phyloP scores from a whole-genome alignment of 2,797 vertebrate species.

The Falco naumanni region DNA sequence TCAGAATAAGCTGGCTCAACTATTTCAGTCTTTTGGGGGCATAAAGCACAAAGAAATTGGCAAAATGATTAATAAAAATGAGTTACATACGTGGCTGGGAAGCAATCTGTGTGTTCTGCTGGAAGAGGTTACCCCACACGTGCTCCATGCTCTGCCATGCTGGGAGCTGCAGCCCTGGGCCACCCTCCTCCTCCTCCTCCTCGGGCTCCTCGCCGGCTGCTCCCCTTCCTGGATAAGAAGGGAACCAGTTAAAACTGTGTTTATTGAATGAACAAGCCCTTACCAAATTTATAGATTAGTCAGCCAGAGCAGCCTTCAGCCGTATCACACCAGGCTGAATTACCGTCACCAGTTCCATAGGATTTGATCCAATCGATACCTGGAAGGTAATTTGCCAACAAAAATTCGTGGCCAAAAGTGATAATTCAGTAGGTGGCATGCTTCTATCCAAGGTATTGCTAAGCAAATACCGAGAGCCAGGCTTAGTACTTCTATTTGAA shows the following conservation, averaged over 20 bases:
- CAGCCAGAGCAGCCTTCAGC: neutral
- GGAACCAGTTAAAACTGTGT: neutral
- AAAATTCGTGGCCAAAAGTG: neutral
- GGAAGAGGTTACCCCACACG: neutral
- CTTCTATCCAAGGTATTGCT: neutral
- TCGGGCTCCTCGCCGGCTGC: neutral
- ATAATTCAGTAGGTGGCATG: neutral
- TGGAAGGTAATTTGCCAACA: neutral
- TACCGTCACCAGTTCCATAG: neutral
- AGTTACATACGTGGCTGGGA: neutral
- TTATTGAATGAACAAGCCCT: neutral
- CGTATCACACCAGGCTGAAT: neutral
- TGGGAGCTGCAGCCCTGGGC: neutral
- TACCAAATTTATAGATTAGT: neutral
- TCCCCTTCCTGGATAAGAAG: neutral
- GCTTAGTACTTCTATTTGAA: neutral
- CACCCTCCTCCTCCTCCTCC: neutral
- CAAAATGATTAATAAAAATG: neutral
- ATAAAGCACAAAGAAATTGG: neutral
- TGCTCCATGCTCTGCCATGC: neutral
- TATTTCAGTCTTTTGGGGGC: neutral
- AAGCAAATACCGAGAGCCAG: neutral
- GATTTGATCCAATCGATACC: neutral
- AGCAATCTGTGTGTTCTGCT: conserved; percentile 12
- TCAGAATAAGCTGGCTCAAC: conserved; percentile 21